Evolutionary conservation across 2,888 invertebrate species (phyloP).

Genomic region (Amblyjoppa fuscipennis): DNA sequence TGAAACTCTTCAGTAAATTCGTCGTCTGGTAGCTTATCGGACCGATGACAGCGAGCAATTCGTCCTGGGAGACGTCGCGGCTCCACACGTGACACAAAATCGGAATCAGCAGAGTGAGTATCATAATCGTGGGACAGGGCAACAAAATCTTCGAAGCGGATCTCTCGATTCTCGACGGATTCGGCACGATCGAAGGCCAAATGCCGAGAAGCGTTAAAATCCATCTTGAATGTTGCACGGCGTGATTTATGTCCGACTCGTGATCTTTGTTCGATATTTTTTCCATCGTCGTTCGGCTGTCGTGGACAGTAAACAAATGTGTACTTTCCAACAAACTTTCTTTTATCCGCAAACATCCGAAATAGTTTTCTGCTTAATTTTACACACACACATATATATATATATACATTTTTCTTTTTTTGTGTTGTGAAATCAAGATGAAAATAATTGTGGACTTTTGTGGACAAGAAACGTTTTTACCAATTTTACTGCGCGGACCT

Average conservation of each 20-base stretch:
- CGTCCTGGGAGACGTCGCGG: not conserved
- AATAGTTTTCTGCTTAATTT: too few species aligned
- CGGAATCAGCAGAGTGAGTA: constrained; percentile 23
- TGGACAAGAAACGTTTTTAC: not conserved
- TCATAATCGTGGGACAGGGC: constrained; percentile 28
- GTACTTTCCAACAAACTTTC: too few species aligned
- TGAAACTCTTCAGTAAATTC: constrained; percentile 13
- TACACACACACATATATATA: too few species aligned
- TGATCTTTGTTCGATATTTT: constrained; percentile 26
- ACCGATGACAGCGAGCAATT: constrained; percentile 19
- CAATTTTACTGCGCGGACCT: too few species aligned
- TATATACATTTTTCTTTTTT: too few species aligned
- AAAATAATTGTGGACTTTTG: not conserved
- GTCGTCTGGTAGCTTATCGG: constrained; percentile 22
- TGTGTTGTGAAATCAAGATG: too few species aligned
- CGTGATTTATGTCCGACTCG: constrained; percentile 29
- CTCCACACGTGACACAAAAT: constrained; percentile 14
- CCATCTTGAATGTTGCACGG: constrained; percentile 40
- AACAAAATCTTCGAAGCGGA: constrained; percentile 32
- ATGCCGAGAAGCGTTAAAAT: constrained; percentile 47
- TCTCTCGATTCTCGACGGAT: constrained; percentile 36
- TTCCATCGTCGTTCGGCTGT: not conserved
- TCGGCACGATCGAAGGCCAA: constrained; percentile 35
- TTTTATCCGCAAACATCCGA: too few species aligned
- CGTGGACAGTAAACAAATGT: too few species aligned